Base-by-base conservation (phyloP, 2,797 vertebrate genomes). In the Merluccius polli region DNA sequence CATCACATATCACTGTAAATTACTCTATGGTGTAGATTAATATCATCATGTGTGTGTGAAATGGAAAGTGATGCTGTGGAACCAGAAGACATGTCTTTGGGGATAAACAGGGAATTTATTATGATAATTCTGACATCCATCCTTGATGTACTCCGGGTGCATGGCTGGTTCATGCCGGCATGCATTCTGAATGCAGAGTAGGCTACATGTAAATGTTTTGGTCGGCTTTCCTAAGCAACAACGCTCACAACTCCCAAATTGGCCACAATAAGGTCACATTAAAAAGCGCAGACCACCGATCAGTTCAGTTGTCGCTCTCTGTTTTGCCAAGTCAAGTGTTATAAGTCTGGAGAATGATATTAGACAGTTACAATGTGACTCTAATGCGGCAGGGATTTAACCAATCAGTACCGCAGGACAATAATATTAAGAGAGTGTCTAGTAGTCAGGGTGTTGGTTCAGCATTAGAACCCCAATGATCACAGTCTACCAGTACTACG, bases 131-230 rank as follows among this genome's bases (percentile, higher is more conserved):
- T 7, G 77, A 82, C 79, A 88, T 79, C 79, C 73, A 70, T 80
- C 76, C 0, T 68, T 80, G 78, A 80, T 85, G 84, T 79, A 73
- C 41, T 44, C 41, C 12, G 15, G 83, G 74, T 12, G 32, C 80
- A 79, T 78, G 78, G 78, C 75, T 85, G 77, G 86, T 89, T 87
- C 74, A 87, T 87, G 75, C 78, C 35, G 67, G 65, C 36, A 38
- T 38, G 36, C 36, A 38, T 38, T 44, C 16, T 44, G 12, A 13
- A 44, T 44, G 41, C 41, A 44, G 41, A 44, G 41, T 44, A 44
- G n/a, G n/a, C n/a, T n/a, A n/a, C 12, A 44, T 44, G 41, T 18
- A 15, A 44, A 44, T 44, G 41, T 16, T 12, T 44, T 12, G 15
- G 15, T 18, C 15, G 76, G 72, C 68, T 13, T 76, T 67, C 38